Conservation (phyloP, 1,140 invertebrate genomes). For the Amyelois transitella region DNA sequence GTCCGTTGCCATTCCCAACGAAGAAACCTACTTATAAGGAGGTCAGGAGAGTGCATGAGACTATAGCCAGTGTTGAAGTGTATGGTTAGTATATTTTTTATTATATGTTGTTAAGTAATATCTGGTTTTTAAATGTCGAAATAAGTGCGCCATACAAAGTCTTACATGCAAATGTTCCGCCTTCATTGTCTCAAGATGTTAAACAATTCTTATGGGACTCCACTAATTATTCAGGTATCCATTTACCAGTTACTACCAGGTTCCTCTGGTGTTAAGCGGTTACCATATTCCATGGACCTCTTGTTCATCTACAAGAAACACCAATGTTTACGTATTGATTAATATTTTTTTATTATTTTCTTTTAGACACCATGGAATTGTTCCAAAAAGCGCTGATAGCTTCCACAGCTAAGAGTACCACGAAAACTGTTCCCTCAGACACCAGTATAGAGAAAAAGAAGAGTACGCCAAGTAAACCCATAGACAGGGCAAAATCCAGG, state of each 20-base stretch:
- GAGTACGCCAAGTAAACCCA: slow-evolving; percentile 35
- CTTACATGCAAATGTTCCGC: too few relatives aligned
- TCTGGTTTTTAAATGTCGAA: too few relatives aligned
- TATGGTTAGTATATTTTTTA: slow-evolving; percentile 78
- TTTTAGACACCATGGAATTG: slow-evolving; percentile 72
- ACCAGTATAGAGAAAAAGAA: slow-evolving; percentile 37
- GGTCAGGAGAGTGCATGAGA: slow-evolving; percentile 83
- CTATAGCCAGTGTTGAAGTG: slow-evolving; percentile 82
- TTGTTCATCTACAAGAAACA: too few relatives aligned
- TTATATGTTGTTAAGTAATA: not conserved
- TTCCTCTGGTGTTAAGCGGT: too few relatives aligned
- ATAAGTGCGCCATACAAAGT: too few relatives aligned
- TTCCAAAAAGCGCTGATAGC: slow-evolving; percentile 69
- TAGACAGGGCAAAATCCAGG: slow-evolving; percentile 69
- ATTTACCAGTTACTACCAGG: too few relatives aligned
- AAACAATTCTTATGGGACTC: too few relatives aligned
- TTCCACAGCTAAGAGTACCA: slow-evolving; percentile 51
- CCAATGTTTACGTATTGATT: too few relatives aligned
- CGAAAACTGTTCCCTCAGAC: slow-evolving; percentile 32
- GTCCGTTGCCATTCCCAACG: slow-evolving; percentile 88
- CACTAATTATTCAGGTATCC: too few relatives aligned
- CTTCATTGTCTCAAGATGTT: too few relatives aligned
- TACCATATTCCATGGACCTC: too few relatives aligned
- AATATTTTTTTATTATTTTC: not conserved
- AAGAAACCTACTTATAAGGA: slow-evolving; percentile 87